Evolutionary conservation across 2,113 vertebrate genomes (phyloP), one percentile per base, ranked within the genome.

Genomic region (Salvator merianae): DNA sequence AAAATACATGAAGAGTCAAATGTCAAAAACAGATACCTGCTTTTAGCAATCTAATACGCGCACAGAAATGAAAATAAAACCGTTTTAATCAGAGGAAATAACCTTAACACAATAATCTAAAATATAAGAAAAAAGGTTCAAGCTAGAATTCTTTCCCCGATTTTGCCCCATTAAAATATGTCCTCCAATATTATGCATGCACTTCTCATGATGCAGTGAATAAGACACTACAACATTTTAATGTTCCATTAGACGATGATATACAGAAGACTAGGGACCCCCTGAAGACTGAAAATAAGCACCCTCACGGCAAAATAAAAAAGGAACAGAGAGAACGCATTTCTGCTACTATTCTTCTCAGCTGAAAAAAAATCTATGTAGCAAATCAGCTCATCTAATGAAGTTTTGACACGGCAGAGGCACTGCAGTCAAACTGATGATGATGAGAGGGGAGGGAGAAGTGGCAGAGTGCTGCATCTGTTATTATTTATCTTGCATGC

Each of bases 351-450:
- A n/a, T 90, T 93, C 90, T 92, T 85, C 55, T 90, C 91, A 91
- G 90, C 83, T 89, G 84, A 85, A 65, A 94, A 63, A 94, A 73
- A 92, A 92, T 83, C 79, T 87, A 81, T 13, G 40, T 36, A 70
- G 32, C 89, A 90, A 84, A 93, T 90, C 85, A 69, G 84, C 88
- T 91, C 89, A 86, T 82, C 87, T 87, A 81, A 71, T 69, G 88
- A 95, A 95, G 87, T 93, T 96, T 93, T 69, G 82, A 90, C 91
- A 91, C 32, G 40, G 91, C 89, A 89, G 69, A 89, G 86, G 65
- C 86, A 91, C 77, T 87, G 86, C 88, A 91, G 92, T 93, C 70
- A 75, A 84, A 81, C 28, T 70, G 89, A 90, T 79, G 38, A 79
- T 70, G 36, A 28, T 22, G 36, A 90, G 86, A 43, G 55, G 34